Evolutionary conservation across 2,888 invertebrate species (phyloP), one percentile per base, ranked within the genome.

Genomic region (Eustalomyia histrio): DNA sequence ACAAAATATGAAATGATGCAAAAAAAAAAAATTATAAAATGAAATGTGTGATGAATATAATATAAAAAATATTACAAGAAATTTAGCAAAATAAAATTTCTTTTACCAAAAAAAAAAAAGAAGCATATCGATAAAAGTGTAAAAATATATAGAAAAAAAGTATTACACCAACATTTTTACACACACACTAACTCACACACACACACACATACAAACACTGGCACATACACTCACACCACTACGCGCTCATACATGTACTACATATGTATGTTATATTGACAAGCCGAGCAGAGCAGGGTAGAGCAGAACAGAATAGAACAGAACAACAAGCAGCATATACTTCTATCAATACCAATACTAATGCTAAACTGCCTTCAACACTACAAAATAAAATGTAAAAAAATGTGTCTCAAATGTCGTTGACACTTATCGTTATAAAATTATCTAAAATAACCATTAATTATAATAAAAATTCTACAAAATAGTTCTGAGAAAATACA

Each of bases 61-160:
- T 71, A 73, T 75, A 76, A 50, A 61, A 43, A 39, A 63, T 43
- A 29, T 47, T 33, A 39, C 17, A 65, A 64, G 39, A 73, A 80
- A 73, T 57, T 39, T 52, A n/a, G 12, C 69, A 67, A 76, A 57
- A 58, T 55, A 50, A 68, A 61, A 57, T 71, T 65, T 7, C 35
- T 55, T 76, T 18, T 63, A 57, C 68, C 39, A 76, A 60, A 12
- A 39, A 47, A 53, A 80, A 58, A 50, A 58, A 60, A 73, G n/a
- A 80, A 82, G 80, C 83, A 84, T 84, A 84, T 84, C 83, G 83
- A 84, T 71, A 84, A 84, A 76, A 83, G 74, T 81, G 81, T 78
- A 79, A 78, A 85, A 84, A 75, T 61, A 65, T 52, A 35, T 61
- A 61, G 21, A 65, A 64, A 63, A 64, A 65, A 80, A 85, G 84